Evolutionary conservation across 2,888 invertebrate species (phyloP).

Genomic region (Drosophila buzzatii): DNA sequence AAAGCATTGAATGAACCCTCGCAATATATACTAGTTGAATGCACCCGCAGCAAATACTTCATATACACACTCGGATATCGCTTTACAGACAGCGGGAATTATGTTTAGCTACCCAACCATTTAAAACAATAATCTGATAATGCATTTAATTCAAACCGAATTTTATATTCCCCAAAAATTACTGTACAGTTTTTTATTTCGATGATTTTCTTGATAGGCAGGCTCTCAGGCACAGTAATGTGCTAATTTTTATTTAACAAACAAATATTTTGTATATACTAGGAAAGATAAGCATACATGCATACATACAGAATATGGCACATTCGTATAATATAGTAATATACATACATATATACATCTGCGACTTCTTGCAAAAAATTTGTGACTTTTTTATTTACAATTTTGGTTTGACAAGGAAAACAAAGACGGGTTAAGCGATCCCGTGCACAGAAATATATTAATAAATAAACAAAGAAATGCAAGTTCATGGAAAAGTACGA

Average conservation of each 20-base stretch:
- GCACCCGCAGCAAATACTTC: slow-evolving; percentile 55
- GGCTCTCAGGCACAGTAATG: slow-evolving; percentile 20
- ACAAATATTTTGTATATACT: slow-evolving; percentile 9
- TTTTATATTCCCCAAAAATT: slow-evolving; percentile 9
- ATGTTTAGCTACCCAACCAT: slow-evolving; percentile 13
- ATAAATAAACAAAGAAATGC: slow-evolving; percentile 55
- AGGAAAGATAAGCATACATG: slow-evolving; percentile 11
- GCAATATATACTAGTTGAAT: slow-evolving; percentile 55
- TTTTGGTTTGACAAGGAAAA: slow-evolving; percentile 32
- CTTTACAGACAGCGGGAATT: slow-evolving; percentile 13
- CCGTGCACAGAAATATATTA: slow-evolving; percentile 44
- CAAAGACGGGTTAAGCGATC: slow-evolving; percentile 41
- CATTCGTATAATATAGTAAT: slow-evolving; percentile 3
- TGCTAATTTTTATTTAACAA: slow-evolving; percentile 53
- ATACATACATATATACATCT: slow-evolving; percentile 9
- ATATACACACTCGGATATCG: slow-evolving; percentile 7
- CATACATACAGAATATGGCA: background rate
- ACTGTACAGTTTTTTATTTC: background rate
- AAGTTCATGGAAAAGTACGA: background rate
- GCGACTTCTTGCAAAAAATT: slow-evolving; percentile 14
- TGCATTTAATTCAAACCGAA: slow-evolving; percentile 7
- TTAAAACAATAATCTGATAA: slow-evolving; percentile 19
- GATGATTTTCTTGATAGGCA: background rate
- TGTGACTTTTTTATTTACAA: slow-evolving; percentile 45
- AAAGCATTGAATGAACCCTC: slow-evolving; percentile 32